Evolutionary conservation across 2,797 vertebrate genomes (phyloP), one percentile per base, ranked within the genome.

Genomic region (Hyperoplus lanceolatus): DNA sequence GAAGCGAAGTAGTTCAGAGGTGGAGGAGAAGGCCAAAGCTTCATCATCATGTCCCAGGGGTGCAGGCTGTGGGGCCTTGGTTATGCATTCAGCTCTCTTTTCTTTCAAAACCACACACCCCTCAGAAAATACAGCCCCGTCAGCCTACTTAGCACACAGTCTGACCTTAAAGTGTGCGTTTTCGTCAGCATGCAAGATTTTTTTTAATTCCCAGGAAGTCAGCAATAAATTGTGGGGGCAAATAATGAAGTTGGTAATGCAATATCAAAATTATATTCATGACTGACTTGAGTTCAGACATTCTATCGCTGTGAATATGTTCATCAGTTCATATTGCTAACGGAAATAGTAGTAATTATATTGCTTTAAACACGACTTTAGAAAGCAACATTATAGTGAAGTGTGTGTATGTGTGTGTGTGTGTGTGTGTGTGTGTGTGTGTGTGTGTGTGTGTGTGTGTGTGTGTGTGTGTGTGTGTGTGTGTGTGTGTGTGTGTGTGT

Each of bases 31-130:
- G 86, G 84, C 86, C 79, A 88, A 80, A 87, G 77, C 90, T 87
- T 90, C 87, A 87, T 91, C 88, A 89, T 89, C 90, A 78, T 86
- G 83, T 90, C 91, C 83, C 88, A 69, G 72, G 83, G 84, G 82
- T 77, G 79, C 71, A 75, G 67, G 64, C 78, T 77, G 73, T 16
- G 48, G 75, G 63, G 78, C 79, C 83, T 82, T 87, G 71, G 91
- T 91, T 91, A 90, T 88, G 73, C 85, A 93, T 92, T 91, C 89
- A 90, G 74, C 80, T 74, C 70, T 49, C 70, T 67, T 11, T 77
- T 70, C 62, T 57, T 57, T 55, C 62, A 82, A 91, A 90, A 87
- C 12, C 75, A 89, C 75, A 79, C 60, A 89, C 41, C 73, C 62
- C 75, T 81, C 70, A 83, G 79, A 88, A 91, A 93, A 90, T 89